Conservation (phyloP, 2,888 invertebrate species). For the Lydus trimaculatus region DNA sequence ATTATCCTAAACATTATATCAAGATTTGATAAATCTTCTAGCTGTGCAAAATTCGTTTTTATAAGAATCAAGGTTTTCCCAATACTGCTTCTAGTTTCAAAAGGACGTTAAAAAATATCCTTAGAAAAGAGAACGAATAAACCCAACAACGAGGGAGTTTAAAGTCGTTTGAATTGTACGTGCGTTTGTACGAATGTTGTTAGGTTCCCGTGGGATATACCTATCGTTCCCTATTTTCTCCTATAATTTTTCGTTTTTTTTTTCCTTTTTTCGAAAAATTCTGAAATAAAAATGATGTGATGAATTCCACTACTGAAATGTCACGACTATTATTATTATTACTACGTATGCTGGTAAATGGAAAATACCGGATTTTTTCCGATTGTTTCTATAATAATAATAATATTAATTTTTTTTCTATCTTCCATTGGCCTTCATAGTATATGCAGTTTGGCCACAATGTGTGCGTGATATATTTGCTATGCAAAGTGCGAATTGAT, state of each 20-base stretch:
- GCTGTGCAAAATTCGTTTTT: neutral
- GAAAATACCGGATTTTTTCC: conserved; percentile 8
- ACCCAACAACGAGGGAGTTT: conserved; percentile 6
- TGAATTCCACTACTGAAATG: neutral
- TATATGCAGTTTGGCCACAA: conserved; percentile 45
- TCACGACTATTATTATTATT: neutral
- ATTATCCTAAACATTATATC: neutral
- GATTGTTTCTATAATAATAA: neutral
- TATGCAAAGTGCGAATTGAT: conserved; percentile 52
- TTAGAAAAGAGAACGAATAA: neutral
- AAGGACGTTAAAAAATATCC: neutral
- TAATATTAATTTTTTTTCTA: conserved; percentile 23
- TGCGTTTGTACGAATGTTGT: conserved; percentile 9
- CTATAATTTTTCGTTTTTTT: neutral
- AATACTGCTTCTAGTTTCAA: neutral
- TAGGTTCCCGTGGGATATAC: conserved; percentile 5
- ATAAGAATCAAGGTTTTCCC: neutral
- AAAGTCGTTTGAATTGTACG: conserved; percentile 14
- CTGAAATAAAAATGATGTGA: neutral
- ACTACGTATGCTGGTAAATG: neutral
- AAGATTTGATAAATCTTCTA: neutral
- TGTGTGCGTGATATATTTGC: conserved; percentile 54
- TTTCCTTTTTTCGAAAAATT: neutral
- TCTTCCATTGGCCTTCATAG: conserved; percentile 40
- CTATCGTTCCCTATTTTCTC: neutral